Evolutionary conservation across 2,888 invertebrate genomes (phyloP).

Genomic region (Anorthoa munda): DNA sequence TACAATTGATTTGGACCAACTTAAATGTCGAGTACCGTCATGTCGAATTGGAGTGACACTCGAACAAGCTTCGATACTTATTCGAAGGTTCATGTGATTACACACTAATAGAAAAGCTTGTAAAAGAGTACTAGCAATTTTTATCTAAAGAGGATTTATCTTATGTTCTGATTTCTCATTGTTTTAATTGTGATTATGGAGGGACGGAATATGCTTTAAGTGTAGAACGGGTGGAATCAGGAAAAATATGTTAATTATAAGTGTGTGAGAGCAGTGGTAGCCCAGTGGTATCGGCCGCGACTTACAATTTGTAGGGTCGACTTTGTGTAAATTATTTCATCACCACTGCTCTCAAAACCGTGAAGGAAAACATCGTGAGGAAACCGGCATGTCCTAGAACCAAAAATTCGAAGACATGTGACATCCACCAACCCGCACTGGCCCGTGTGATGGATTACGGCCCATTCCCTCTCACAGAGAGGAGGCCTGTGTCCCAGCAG

Average conservation of each 20-base stretch:
- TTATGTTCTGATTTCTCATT: slow-evolving; percentile 8
- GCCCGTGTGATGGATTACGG: too few relatives aligned
- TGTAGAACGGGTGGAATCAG: slow-evolving; percentile 8
- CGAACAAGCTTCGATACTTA: slow-evolving; percentile 51
- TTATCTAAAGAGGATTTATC: neutral
- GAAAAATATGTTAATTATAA: neutral
- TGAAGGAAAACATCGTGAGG: too few relatives aligned
- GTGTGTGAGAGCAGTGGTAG: too few relatives aligned
- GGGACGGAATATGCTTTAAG: neutral
- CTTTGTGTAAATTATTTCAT: too few relatives aligned
- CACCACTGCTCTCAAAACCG: too few relatives aligned
- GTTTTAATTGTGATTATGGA: neutral
- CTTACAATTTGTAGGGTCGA: too few relatives aligned
- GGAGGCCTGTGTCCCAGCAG: too few relatives aligned
- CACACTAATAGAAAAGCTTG: slow-evolving; percentile 45
- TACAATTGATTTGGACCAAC: slow-evolving; percentile 61
- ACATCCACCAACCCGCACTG: too few relatives aligned
- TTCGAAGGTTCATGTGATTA: slow-evolving; percentile 41
- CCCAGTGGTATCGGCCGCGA: too few relatives aligned
- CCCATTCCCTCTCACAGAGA: too few relatives aligned
- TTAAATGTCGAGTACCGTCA: slow-evolving; percentile 57
- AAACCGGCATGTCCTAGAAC: too few relatives aligned
- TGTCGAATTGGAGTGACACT: slow-evolving; percentile 60
- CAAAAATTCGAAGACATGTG: too few relatives aligned
- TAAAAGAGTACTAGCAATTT: slow-evolving; percentile 9